A percentile compares a stretch with the other conserved stretches of the same genome.
Conservation (phyloP, 2,888 invertebrate species). For the Alloplasta piceator region DNA sequence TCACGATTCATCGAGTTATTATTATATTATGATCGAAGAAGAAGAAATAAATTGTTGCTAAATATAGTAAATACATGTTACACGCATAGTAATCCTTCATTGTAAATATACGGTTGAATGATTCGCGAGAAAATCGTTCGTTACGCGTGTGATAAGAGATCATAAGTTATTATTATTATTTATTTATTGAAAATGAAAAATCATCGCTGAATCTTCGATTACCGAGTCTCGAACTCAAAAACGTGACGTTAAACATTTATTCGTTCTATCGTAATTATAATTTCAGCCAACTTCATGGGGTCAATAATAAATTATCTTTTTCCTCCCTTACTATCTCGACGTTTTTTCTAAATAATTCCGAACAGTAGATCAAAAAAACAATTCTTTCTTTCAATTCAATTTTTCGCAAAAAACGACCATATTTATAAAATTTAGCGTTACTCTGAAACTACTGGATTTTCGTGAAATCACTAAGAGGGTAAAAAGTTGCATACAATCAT, state of each 20-base stretch:
- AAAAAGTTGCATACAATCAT: too few species aligned
- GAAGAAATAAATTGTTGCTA: constrained; percentile 35
- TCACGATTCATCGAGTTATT: constrained; percentile 45
- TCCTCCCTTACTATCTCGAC: background rate
- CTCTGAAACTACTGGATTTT: too few species aligned
- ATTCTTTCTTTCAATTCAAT: too few species aligned
- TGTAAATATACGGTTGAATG: constrained; percentile 61
- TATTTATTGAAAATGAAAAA: background rate
- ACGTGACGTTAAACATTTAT: too few species aligned
- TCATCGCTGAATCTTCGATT: constrained; percentile 1
- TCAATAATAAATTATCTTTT: too few species aligned
- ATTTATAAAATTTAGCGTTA: too few species aligned
- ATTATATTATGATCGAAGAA: constrained; percentile 40
- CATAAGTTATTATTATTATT: constrained; percentile 33
- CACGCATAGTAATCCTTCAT: constrained; percentile 58
- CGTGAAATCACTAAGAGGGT: too few species aligned
- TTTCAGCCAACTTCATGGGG: background rate
- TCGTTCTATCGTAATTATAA: background rate
- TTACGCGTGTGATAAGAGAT: constrained; percentile 44
- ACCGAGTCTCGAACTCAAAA: constrained; percentile 4
- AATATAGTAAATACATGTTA: constrained; percentile 55
- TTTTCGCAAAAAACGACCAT: too few species aligned
- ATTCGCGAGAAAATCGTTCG: constrained; percentile 48
- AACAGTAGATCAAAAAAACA: background rate
- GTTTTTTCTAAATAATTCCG: background rate